Evolutionary conservation across 2,113 vertebrate genomes (phyloP).

Genomic region (Trinectes maculatus): DNA sequence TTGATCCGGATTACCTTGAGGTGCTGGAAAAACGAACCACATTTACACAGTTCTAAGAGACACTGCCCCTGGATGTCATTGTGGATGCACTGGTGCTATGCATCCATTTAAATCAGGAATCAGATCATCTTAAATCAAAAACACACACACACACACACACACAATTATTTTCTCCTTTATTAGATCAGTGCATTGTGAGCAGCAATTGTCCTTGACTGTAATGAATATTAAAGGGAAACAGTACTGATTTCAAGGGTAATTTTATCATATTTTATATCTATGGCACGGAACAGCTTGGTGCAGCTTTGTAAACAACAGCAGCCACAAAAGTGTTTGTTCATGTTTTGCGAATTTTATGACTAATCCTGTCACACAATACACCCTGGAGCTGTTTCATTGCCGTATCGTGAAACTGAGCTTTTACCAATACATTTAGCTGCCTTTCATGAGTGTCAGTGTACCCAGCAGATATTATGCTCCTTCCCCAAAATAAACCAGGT

Average conservation of each 20-base stretch:
- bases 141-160: too few species aligned
- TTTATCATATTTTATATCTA: constrained; percentile 38
- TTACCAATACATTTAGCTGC: constrained; percentile 57
- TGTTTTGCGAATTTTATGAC: constrained; percentile 48
- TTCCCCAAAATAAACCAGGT: constrained; percentile 46
- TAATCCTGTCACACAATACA: constrained; percentile 48
- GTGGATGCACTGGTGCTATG: constrained; percentile 11
- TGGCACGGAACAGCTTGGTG: constrained; percentile 52
- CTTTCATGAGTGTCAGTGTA: constrained; percentile 57
- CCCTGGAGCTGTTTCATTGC: constrained; percentile 52
- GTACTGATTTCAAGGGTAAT: constrained; percentile 50
- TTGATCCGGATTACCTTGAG: constrained; percentile 99
- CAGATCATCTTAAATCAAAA: constrained; percentile 1
- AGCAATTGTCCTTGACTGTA: constrained; percentile 27
- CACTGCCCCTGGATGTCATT: constrained; percentile 1
- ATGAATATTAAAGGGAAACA: constrained; percentile 27
- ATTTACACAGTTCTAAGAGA: constrained; percentile 94
- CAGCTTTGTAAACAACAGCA: constrained; percentile 61
- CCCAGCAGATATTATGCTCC: constrained; percentile 40
- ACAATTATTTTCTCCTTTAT: constrained; percentile 28
- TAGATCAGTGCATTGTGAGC: constrained; percentile 25
- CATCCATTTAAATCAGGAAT: constrained; percentile 49
- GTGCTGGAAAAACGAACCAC: constrained; percentile 98
- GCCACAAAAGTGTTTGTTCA: constrained; percentile 23
- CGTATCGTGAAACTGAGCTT: constrained; percentile 51